Evolutionary conservation across 2,797 vertebrate species (phyloP), one percentile per base, ranked within the genome.

Genomic region (Sebastes flavidus): DNA sequence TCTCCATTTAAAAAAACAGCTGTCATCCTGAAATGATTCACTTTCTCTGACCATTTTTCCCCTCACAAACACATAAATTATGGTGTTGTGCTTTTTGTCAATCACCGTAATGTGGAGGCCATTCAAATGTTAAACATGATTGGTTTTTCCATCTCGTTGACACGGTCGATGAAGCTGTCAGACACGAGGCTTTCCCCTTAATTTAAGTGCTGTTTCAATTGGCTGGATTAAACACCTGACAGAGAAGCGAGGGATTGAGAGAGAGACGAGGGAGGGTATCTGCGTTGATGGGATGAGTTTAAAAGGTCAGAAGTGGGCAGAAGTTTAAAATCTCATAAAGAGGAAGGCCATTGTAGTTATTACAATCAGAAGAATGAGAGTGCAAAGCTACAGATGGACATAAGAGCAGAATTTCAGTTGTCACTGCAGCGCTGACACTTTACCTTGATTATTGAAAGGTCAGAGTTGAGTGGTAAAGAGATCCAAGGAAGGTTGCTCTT

Each of bases 211-310:
- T 20, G 52, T 79, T 68, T 80, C 32, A 59, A 76, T 27, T 67
- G 38, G 78, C 30, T 60, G 77, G 65, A 89, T 84, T 83, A 80
- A 80, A 84, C 82, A 86, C 79, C 76, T 88, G 68, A 59, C 59
- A 8, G 38, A 12, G 25, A 59, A 25, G 58, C 10, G 22, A 34
- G 72, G 69, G 38, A 38, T 16, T 58, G 49, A 46, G 34, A 58
- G 65, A 36, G 49, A 65, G 46, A 20, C 18, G 46, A 49, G 16
- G 46, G 27, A 25, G 55, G 55, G 49, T 16, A 65, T 74, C 70
- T 81, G 63, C 25, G 3, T 25, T 55, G 68, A 80, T 68, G 54
- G 22, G 70, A 75, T 80, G 73, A 70, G 74, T 62, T 67, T 81
- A 36, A 83, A 25, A 63, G 65, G 72, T 73, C 62, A 20, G 9